These are phyloP conservation scores for Calliscelio sp. DNA, from an alignment of 2,888 invertebrate genomes.

Conservation along the genomic window DNA sequence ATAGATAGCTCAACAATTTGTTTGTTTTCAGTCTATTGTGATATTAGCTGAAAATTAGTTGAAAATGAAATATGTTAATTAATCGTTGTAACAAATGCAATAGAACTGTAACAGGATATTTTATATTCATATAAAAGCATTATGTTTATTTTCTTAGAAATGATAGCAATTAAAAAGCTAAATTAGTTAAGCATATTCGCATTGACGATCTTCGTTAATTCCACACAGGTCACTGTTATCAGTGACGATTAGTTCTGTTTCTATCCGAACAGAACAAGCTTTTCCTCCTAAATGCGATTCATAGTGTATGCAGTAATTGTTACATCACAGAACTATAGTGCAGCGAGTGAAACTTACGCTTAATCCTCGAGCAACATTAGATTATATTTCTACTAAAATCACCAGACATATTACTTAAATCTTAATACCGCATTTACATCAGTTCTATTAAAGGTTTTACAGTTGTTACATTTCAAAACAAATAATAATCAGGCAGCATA, in stretches of 20 bases:
- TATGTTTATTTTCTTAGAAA: too few relatives aligned
- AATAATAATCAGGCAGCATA: not conserved
- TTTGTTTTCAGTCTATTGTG: too few relatives aligned
- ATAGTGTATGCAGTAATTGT: conserved; percentile 31
- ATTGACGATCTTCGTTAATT: conserved; percentile 33
- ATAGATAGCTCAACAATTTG: too few relatives aligned
- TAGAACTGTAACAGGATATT: too few relatives aligned
- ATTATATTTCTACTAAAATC: not conserved
- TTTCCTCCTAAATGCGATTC: conserved; percentile 36
- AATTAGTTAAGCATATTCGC: conserved; percentile 26
- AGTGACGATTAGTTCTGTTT: conserved; percentile 26
- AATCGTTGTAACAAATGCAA: too few relatives aligned
- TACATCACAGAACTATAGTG: conserved; percentile 20
- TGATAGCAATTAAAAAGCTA: not conserved
- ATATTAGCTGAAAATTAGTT: too few relatives aligned
- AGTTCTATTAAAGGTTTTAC: too few relatives aligned
- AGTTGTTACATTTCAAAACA: not conserved
- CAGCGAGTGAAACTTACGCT: conserved; percentile 11
- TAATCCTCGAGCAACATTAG: conserved; percentile 18
- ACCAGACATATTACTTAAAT: too few relatives aligned
- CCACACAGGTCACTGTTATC: conserved; percentile 16
- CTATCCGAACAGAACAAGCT: conserved; percentile 30
- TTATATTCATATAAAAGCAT: too few relatives aligned
- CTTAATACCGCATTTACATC: too few relatives aligned
- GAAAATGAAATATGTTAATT: too few relatives aligned